phyloP scores from a whole-genome alignment of 2,797 vertebrate genomes.

The Simalia tracyae region DNA sequence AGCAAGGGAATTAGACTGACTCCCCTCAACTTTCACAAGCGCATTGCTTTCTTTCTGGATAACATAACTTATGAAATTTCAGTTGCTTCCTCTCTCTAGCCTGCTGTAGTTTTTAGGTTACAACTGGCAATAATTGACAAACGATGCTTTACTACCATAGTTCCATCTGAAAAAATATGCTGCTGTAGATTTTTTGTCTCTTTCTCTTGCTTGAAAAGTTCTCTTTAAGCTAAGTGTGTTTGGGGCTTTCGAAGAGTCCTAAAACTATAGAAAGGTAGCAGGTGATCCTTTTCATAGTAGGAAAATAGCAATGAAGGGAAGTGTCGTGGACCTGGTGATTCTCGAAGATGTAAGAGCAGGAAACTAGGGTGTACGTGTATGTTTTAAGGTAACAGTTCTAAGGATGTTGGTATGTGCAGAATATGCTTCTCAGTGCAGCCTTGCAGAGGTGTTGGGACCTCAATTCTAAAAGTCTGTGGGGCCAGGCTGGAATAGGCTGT shows the following conservation, averaged over 20 bases:
- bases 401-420: not conserved
- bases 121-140: not conserved
- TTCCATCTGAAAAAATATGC: not conserved
- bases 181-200: not conserved
- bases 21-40: not conserved
- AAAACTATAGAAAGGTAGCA: not conserved
- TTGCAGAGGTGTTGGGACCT: too few species aligned
- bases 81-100: accelerated
- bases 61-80: not conserved
- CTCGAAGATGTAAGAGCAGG: not conserved
- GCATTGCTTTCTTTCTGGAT: not conserved
- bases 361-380: not conserved
- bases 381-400: not conserved
- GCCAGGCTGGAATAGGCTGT: not conserved
- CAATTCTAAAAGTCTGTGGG: not conserved
- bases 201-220: not conserved
- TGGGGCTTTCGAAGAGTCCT: not conserved
- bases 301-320: not conserved
- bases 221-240: not conserved
- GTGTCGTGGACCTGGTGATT: not conserved
- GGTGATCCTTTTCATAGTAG: not conserved
- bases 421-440: too few species aligned
- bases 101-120: not conserved
- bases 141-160: accelerated
- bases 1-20: not conserved